Evolutionary conservation across 2,888 invertebrate genomes (phyloP), one percentile per base, ranked within the genome.

Genomic region (Scrobipalpa costella): DNA sequence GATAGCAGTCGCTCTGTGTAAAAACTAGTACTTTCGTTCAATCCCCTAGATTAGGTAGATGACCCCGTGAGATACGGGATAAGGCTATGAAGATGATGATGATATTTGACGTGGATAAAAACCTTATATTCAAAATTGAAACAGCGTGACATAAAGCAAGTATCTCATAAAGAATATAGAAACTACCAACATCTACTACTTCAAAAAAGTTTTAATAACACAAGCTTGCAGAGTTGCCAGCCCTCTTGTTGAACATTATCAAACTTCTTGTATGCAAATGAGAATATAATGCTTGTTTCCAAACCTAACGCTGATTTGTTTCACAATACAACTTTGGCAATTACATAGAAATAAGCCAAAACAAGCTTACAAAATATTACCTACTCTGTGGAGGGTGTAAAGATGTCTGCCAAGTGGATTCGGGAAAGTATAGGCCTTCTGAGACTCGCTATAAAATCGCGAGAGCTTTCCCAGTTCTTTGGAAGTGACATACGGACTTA

Each of bases 371-470:
- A 15, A 9, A 44, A 44, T 44, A 15, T 15, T 15, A 3, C 44
- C n/a, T 44, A 44, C 15, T n/a, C 15, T 44, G 44, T 44, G 15
- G 44, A 44, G 44, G n/a, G 9, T 44, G 15, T 44, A 44, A 40
- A 44, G 44, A 44, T 44, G 44, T 44, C n/a, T 44, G 3, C 64
- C 40, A 63, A 66, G 67, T 62, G 64, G 66, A 68, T 70, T 65
- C 67, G 64, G 64, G 65, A 67, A 70, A 63, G 67, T 72, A 70
- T 71, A 68, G 70, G 66, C 68, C 70, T 71, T 70, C 62, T 38
- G 70, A 70, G 72, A 69, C 64, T 13, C 17, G 68, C 68, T 67
- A 69, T 72, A 71, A 72, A 71, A 70, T 66, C 63, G 65, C 17
- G 50, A 19, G n/a, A 61, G 57, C 38, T 58, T 7, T 57, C 36